phyloP scores from a whole-genome alignment of 2,797 vertebrate genomes.

The Sphenopsis melanotis region DNA sequence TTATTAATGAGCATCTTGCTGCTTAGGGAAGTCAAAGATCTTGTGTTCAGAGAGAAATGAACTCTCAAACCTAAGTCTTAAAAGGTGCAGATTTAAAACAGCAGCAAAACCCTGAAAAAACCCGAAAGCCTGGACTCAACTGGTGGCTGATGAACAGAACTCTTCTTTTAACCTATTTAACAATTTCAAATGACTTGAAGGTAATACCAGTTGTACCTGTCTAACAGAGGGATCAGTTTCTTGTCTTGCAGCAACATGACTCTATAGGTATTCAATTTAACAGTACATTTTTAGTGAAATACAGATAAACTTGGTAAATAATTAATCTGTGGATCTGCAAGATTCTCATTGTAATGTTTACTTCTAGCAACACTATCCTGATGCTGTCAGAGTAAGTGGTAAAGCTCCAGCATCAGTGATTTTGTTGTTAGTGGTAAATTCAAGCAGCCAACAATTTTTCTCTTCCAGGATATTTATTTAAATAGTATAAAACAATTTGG shows the following conservation, averaged over 20 bases:
- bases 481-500: not conserved
- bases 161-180: not conserved
- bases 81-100: not conserved
- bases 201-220: not conserved
- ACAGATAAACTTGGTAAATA: not conserved
- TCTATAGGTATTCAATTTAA: not conserved
- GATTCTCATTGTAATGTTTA: conserved; percentile 50
- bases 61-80: not conserved
- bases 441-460: conserved; percentile 43
- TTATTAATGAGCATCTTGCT: not conserved
- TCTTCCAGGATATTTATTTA: not conserved
- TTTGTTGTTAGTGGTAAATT: conserved; percentile 86
- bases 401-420: conserved; percentile 96
- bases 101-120: not conserved
- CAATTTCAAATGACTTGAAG: not conserved
- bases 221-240: not conserved
- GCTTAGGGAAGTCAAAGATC: not conserved
- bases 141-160: not conserved
- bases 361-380: conserved; percentile 89
- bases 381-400: conserved; percentile 85
- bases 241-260: not conserved
- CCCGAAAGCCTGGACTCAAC: not conserved
- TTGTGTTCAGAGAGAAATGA: not conserved
- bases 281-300: not conserved
- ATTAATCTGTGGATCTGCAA: not conserved